Evolutionary conservation across 2,113 vertebrate species (phyloP).

Genomic region (Tupaia chinensis): DNA sequence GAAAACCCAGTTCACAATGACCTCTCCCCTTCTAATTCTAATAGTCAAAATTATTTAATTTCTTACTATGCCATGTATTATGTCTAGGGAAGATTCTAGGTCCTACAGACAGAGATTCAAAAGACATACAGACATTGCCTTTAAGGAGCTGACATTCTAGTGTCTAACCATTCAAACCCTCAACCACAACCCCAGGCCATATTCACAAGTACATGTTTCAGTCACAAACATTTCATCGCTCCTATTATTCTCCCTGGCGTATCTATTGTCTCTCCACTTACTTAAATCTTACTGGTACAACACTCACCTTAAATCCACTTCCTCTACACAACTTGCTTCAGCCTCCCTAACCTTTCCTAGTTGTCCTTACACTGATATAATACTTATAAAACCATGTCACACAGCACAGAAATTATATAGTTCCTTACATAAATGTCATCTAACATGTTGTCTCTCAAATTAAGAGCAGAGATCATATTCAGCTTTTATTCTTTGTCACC

Average conservation of each 20-base stretch:
- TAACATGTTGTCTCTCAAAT: not conserved
- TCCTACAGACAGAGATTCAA: not conserved
- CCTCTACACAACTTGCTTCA: not conserved
- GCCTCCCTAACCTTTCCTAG: not conserved
- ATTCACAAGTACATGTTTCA: not conserved
- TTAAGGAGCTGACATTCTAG: not conserved
- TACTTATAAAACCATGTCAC: not conserved
- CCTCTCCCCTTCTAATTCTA: not conserved
- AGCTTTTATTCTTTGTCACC: not conserved
- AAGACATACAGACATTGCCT: not conserved
- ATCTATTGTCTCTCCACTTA: not conserved
- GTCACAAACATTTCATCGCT: not conserved
- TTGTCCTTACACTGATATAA: not conserved
- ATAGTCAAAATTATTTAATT: conserved; percentile 26
- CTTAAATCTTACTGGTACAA: conserved; percentile 5
- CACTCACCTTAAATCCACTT: not conserved
- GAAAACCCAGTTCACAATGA: not conserved
- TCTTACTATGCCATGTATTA: not conserved
- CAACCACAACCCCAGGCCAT: not conserved
- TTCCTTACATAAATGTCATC: not conserved
- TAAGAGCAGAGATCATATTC: conserved; percentile 4
- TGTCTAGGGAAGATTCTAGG: not conserved
- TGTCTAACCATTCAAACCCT: not conserved
- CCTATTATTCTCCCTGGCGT: not conserved
- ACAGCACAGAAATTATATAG: not conserved